Evolutionary conservation across 2,888 invertebrate genomes (phyloP).

Genomic region (Elysia crispata): DNA sequence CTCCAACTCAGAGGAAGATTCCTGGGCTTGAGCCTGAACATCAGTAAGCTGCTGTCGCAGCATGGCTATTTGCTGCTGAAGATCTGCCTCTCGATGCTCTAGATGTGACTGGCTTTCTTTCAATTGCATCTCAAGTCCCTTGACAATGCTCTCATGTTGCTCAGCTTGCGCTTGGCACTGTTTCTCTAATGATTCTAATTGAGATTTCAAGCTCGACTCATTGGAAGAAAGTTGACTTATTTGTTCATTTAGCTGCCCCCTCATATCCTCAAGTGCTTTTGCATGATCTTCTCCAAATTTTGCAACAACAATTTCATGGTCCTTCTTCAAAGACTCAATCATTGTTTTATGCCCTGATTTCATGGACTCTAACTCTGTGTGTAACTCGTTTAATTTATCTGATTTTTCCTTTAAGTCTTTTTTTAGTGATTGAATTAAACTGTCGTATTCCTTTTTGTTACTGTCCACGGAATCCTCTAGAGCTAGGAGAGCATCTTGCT

Average conservation of each 20-base stretch:
- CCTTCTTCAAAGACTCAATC: neutral
- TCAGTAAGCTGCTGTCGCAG: conserved; percentile 66
- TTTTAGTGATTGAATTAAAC: conserved; percentile 50
- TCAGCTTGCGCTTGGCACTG: too few species aligned
- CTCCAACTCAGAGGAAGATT: conserved; percentile 59
- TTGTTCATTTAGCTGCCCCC: conserved; percentile 45
- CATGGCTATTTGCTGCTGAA: conserved; percentile 60
- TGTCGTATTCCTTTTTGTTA: conserved; percentile 54
- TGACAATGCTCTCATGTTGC: neutral
- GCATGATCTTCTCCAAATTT: conserved; percentile 29
- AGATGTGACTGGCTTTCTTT: conserved; percentile 65
- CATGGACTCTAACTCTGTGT: conserved; percentile 45
- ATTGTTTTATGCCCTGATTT: neutral
- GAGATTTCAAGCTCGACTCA: neutral
- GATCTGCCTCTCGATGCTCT: conserved; percentile 58
- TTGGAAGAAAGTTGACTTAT: conserved; percentile 40
- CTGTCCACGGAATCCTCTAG: conserved; percentile 51
- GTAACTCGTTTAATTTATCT: conserved; percentile 51
- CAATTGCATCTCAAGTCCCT: conserved; percentile 56
- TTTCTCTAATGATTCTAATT: too few species aligned
- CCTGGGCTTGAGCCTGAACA: conserved; percentile 58
- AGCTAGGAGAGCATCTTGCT: conserved; percentile 59
- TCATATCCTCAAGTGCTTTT: conserved; percentile 47
- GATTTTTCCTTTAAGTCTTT: conserved; percentile 49
- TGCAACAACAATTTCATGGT: conserved; percentile 14